phyloP scores from a whole-genome alignment of 2,113 vertebrate species.

The Oxyura jamaicensis region DNA sequence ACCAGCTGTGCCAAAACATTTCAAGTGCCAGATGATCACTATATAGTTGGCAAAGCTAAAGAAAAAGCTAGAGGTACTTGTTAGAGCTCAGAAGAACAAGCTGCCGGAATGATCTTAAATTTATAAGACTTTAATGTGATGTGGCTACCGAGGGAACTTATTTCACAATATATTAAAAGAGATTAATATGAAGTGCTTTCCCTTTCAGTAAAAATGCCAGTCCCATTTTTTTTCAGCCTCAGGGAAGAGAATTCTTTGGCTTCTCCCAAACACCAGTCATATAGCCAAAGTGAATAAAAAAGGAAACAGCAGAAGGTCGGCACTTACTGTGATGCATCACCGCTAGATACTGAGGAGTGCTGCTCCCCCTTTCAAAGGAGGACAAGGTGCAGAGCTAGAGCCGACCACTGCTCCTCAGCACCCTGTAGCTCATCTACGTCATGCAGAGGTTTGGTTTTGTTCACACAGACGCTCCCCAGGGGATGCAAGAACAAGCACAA shows the following conservation, averaged over 20 bases:
- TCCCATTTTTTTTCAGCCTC: not conserved
- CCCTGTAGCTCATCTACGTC: fast-evolving
- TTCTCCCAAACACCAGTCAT: not conserved
- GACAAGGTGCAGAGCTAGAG: not conserved
- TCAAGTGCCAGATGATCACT: not conserved
- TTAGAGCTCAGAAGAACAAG: not conserved
- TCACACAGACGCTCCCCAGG: not conserved
- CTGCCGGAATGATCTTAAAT: not conserved
- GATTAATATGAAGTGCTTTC: not conserved
- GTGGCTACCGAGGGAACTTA: not conserved
- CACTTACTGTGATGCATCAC: not conserved
- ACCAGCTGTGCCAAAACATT: not conserved
- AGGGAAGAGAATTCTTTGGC: not conserved
- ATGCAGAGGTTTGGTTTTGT: not conserved
- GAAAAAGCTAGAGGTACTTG: not conserved
- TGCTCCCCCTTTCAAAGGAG: not conserved
- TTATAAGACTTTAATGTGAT: not conserved
- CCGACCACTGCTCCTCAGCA: not conserved
- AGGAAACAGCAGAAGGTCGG: not conserved
- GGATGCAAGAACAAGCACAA: not conserved
- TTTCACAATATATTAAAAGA: not conserved
- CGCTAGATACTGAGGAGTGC: not conserved
- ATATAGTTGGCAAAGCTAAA: not conserved
- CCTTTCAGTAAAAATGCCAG: not conserved
- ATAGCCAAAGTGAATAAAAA: not conserved